phyloP scores from a whole-genome alignment of 1,140 invertebrate species.

The Macrostomum lignano region DNA sequence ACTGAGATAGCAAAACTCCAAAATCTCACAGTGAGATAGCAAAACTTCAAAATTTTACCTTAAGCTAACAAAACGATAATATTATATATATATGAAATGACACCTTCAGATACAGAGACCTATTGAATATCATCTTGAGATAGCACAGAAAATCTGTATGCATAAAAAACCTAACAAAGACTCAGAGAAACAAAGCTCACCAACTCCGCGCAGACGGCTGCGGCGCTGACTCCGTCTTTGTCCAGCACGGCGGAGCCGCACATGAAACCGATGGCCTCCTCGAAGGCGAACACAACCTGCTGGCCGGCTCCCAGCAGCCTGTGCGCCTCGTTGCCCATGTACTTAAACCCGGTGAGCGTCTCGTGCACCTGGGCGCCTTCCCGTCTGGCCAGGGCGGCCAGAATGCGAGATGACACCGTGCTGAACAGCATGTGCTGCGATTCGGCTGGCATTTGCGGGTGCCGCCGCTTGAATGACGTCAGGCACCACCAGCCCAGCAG shows the following conservation, averaged over 20 bases:
- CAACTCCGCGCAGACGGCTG: conserved; percentile 45
- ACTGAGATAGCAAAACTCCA: too few relatives aligned
- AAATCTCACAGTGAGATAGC: too few relatives aligned
- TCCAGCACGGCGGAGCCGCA: conserved; percentile 45
- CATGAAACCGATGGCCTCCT: conserved; percentile 58
- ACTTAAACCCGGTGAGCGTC: conserved; percentile 94
- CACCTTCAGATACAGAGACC: too few relatives aligned
- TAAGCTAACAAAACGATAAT: too few relatives aligned
- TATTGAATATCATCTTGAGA: too few relatives aligned
- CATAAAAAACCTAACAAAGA: too few relatives aligned
- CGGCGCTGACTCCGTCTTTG: conserved; percentile 75
- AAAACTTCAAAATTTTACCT: too few relatives aligned
- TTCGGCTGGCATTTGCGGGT: conserved; percentile 3
- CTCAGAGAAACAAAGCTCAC: conserved; percentile 47
- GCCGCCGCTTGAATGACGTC: conserved; percentile 18
- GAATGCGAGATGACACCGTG: conserved; percentile 83
- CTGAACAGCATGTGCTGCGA: conserved; percentile 56
- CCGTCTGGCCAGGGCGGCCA: conserved; percentile 46
- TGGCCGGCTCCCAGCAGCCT: conserved; percentile 39
- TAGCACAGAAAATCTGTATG: too few relatives aligned
- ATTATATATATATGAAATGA: too few relatives aligned
- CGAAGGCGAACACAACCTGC: conserved; percentile 64
- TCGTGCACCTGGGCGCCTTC: conserved; percentile 50
- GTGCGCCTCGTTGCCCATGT: conserved; percentile 71
- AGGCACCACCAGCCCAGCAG: conserved; percentile 79